Conservation (phyloP, 1,140 invertebrate species). For the Megathymus violae region DNA sequence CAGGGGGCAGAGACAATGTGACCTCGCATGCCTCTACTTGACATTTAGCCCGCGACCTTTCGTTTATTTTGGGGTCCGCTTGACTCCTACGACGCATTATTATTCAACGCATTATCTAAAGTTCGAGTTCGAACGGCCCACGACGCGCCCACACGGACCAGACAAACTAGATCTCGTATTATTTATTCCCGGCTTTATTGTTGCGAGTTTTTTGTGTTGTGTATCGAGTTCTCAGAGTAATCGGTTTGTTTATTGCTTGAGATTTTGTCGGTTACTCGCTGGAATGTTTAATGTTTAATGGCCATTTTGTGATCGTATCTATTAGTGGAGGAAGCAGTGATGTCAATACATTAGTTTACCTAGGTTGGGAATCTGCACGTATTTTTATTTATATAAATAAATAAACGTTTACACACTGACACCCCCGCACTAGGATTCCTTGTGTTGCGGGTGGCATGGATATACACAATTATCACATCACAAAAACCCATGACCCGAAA, state of each 20-base stretch:
- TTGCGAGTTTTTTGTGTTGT: slow-evolving; percentile 52
- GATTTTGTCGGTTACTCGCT: slow-evolving; percentile 32
- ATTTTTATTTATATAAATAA: too few relatives aligned
- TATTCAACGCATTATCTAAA: slow-evolving; percentile 64
- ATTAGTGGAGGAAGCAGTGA: background rate
- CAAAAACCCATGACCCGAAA: too few relatives aligned
- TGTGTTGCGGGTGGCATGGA: too few relatives aligned
- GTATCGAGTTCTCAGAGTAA: slow-evolving; percentile 49
- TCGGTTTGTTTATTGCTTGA: slow-evolving; percentile 48
- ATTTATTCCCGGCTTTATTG: slow-evolving; percentile 60
- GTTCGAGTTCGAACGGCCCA: slow-evolving; percentile 51
- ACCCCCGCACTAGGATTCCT: too few relatives aligned
- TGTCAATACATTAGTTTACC: too few relatives aligned
- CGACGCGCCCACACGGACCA: slow-evolving; percentile 57
- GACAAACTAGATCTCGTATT: slow-evolving; percentile 65
- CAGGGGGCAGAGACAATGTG: slow-evolving; percentile 52
- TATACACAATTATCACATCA: too few relatives aligned
- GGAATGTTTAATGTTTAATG: slow-evolving; percentile 32
- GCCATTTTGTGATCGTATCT: slow-evolving; percentile 16
- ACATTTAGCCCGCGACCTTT: slow-evolving; percentile 76
- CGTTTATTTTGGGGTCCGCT: slow-evolving; percentile 58
- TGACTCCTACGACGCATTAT: slow-evolving; percentile 71
- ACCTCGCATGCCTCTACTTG: slow-evolving; percentile 65
- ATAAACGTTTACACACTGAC: too few relatives aligned
- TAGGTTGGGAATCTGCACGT: background rate